These are phyloP conservation scores for Entomobrya proxima DNA, from an alignment of 2,888 invertebrate genomes.

Conservation along the genomic window DNA sequence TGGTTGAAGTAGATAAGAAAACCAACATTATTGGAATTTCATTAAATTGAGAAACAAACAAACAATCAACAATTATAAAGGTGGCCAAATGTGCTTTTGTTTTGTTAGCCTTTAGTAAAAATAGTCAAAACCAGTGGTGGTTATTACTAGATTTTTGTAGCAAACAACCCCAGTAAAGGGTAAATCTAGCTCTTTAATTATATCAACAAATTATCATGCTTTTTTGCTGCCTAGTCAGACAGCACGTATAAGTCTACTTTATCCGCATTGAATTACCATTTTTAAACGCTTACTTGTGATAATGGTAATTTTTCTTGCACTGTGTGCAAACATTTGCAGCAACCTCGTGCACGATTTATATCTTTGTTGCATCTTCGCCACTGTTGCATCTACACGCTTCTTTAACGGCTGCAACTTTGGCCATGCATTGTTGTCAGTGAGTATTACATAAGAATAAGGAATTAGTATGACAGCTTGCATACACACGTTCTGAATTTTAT, in stretches of 20 bases:
- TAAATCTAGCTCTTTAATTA: constrained; percentile 1
- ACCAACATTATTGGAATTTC: constrained; percentile 5
- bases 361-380: constrained; percentile 9
- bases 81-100: neutral
- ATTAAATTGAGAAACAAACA: constrained; percentile 4
- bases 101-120: neutral
- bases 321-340: neutral
- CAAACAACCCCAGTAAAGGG: neutral
- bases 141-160: neutral
- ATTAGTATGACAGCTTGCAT: neutral
- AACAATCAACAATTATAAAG: neutral
- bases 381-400: neutral
- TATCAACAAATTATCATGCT: neutral
- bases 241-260: too few relatives aligned
- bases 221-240: too few relatives aligned
- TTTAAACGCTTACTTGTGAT: too few relatives aligned
- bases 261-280: too few relatives aligned
- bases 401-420: too few relatives aligned
- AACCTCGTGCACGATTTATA: neutral
- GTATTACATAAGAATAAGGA: neutral
- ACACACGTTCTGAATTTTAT: neutral
- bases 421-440: neutral
- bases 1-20: neutral
- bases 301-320: too few relatives aligned
- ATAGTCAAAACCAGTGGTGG: too few relatives aligned